Conservation (phyloP, 2,888 invertebrate species). For the Caenorhabditis sp. region DNA sequence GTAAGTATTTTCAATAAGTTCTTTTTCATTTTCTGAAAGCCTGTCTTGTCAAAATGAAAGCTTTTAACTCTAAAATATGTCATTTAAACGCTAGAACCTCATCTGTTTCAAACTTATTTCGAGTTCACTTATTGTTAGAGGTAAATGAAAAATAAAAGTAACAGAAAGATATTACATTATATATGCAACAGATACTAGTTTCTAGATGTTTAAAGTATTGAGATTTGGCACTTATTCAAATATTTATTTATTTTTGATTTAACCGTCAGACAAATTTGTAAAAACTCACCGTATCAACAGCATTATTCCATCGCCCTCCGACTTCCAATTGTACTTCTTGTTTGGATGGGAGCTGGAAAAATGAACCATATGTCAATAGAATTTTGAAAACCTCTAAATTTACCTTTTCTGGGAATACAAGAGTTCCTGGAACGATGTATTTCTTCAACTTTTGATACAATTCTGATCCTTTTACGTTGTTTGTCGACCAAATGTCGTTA, state of each 20-base stretch:
- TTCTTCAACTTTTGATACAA: slow-evolving; percentile 62
- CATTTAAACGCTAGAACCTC: no score
- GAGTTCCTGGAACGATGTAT: slow-evolving; percentile 66
- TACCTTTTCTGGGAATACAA: slow-evolving; percentile 65
- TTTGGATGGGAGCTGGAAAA: slow-evolving; percentile 57
- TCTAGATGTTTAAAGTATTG: no score
- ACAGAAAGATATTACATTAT: no score
- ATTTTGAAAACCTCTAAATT: neutral
- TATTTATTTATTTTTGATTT: neutral
- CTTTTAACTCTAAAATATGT: no score
- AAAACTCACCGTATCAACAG: slow-evolving; percentile 53
- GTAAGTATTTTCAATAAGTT: no score
- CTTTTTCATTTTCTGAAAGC: no score
- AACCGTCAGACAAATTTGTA: neutral
- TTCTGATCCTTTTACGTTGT: slow-evolving; percentile 58
- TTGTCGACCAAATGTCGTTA: slow-evolving; percentile 66
- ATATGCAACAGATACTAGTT: no score
- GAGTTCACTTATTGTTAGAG: no score
- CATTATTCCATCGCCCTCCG: slow-evolving; percentile 62
- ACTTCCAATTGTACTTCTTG: slow-evolving; percentile 60
- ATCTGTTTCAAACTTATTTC: no score
- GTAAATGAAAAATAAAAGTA: no score
- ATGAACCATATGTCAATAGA: slow-evolving; percentile 1
- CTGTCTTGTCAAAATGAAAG: no score
- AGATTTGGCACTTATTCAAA: neutral